Percentiles rank a stretch among this genome's conserved stretches.
Conservation (phyloP, 2,797 vertebrate species). For the Podarcis siculus region DNA sequence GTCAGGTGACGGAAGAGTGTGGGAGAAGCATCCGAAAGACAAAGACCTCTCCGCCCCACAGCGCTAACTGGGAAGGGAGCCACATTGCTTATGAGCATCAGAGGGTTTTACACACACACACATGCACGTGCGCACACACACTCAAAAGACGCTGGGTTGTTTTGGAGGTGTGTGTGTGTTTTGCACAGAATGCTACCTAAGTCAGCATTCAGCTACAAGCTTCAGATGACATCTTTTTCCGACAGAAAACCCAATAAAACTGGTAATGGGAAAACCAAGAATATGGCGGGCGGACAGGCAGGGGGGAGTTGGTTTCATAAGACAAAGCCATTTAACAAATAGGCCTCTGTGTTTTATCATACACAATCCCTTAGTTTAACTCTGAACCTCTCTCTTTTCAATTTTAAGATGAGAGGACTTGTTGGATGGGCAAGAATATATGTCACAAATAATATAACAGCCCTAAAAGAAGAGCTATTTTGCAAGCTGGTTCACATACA, state of each 20-base stretch:
- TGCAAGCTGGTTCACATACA: not conserved
- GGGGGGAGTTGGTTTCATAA: not conserved
- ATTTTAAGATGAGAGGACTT: no score
- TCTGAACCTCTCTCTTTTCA: not conserved
- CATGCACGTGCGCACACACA: rapidly evolving
- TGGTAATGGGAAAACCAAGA: constrained; percentile 15
- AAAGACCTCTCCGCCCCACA: not conserved
- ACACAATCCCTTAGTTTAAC: not conserved
- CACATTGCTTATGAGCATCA: not conserved
- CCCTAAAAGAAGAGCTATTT: not conserved
- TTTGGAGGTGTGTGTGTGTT: no score
- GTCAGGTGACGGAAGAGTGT: not conserved
- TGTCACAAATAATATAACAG: not conserved
- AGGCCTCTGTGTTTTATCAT: not conserved
- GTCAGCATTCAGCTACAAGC: not conserved
- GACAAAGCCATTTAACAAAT: not conserved
- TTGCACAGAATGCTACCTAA: no score
- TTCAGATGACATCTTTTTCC: not conserved
- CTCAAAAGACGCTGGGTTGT: not conserved
- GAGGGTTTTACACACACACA: not conserved
- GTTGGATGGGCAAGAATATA: not conserved
- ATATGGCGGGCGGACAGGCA: no score
- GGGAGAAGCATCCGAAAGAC: not conserved
- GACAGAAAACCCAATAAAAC: not conserved
- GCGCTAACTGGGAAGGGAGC: not conserved